phyloP scores from a whole-genome alignment of 1,140 invertebrate genomes.

The Sarcophaga peregrina region DNA sequence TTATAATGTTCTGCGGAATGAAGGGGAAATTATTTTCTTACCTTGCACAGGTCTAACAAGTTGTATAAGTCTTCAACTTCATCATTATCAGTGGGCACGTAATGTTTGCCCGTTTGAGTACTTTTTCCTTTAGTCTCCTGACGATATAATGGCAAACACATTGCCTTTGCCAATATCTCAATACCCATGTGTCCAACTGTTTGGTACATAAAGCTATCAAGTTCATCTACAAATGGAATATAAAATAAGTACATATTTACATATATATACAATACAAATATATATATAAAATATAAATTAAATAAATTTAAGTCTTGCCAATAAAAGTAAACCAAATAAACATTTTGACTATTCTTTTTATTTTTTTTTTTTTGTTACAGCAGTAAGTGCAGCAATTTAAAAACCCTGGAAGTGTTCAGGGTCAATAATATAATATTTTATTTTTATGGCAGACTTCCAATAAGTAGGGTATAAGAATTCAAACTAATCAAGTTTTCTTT shows the following conservation, averaged over 20 bases:
- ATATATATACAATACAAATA: not conserved
- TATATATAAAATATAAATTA: not conserved
- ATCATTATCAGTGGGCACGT: constrained; percentile 87
- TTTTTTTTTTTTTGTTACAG: not conserved
- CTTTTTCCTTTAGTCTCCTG: constrained; percentile 86
- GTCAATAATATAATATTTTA: not conserved
- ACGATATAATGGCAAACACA: constrained; percentile 91
- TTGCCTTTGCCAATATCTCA: constrained; percentile 90
- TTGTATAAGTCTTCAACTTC: constrained; percentile 98
- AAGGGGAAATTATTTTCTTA: constrained; percentile 64
- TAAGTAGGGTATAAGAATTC: not conserved
- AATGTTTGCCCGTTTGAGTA: constrained; percentile 82
- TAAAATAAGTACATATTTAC: constrained; percentile 27
- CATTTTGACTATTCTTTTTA: too few relatives aligned
- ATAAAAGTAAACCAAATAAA: too few relatives aligned
- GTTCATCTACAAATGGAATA: constrained; percentile 78
- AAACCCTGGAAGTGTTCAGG: not conserved
- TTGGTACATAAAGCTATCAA: constrained; percentile 99
- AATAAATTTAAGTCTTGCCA: not conserved
- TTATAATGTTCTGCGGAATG: not conserved
- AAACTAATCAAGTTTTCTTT: not conserved
- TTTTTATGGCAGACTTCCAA: not conserved
- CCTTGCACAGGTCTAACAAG: constrained; percentile 86
- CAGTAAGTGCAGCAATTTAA: not conserved
- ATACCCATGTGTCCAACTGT: constrained; percentile 97